Evolutionary conservation across 37 sponge, comb jelly and placozoan species (phyloP).

Genomic region (Amphimedon queenslandica): DNA sequence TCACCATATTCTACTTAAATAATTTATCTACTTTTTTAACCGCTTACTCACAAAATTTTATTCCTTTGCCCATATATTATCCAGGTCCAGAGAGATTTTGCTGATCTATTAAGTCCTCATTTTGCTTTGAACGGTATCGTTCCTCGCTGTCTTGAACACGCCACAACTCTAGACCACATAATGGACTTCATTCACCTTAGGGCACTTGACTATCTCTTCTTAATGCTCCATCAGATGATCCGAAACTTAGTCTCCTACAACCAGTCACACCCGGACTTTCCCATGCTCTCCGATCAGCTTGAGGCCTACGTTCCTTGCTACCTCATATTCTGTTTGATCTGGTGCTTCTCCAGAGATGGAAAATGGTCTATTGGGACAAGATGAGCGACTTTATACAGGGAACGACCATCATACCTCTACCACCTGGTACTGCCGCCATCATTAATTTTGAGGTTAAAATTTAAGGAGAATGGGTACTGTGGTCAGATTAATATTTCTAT

Average conservation of each 20-base stretch:
- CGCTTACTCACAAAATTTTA: no score
- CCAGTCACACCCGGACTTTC: slow-evolving; percentile 95
- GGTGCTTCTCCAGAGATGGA: slow-evolving; percentile 93
- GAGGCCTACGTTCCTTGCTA: slow-evolving; percentile 84
- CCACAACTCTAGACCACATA: slow-evolving; percentile 83
- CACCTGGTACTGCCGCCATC: slow-evolving; percentile 58
- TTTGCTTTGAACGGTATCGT: slow-evolving; percentile 86
- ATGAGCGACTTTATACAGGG: slow-evolving; percentile 89
- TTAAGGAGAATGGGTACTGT: slow-evolving; percentile 91
- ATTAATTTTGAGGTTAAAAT: slow-evolving; percentile 95
- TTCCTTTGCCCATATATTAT: no score
- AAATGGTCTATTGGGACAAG: slow-evolving; percentile 68
- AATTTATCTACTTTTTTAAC: no score
- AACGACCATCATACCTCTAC: slow-evolving; percentile 93
- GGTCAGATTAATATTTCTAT: slow-evolving; percentile 75
- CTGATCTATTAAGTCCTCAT: slow-evolving; percentile 71
- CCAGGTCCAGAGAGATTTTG: slow-evolving; percentile 84
- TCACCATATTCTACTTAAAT: background rate
- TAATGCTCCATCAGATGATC: slow-evolving; percentile 90
- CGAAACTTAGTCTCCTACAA: slow-evolving; percentile 87
- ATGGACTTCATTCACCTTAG: slow-evolving; percentile 97
- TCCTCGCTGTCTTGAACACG: slow-evolving; percentile 63
- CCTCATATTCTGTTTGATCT: slow-evolving; percentile 82
- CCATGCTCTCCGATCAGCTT: slow-evolving; percentile 75
- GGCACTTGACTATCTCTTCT: slow-evolving; percentile 86